Percentiles rank a stretch among this genome's conserved stretches.
Evolutionary conservation across 2,797 vertebrate species (phyloP).

Genomic region (Eospalax fontanierii): DNA sequence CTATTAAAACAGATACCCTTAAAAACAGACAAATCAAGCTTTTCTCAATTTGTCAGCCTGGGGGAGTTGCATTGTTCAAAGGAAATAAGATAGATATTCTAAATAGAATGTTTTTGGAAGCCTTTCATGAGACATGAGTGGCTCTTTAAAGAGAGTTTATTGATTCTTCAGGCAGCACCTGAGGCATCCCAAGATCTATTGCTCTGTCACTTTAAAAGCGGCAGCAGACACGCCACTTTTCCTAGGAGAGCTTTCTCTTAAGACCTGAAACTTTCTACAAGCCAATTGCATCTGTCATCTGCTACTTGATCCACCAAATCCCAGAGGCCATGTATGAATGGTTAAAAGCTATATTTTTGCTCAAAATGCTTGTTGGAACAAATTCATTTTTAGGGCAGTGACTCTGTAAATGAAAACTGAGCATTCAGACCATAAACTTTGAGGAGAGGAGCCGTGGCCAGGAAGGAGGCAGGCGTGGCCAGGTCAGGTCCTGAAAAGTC

Average conservation of each 20-base stretch:
- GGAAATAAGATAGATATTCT: conserved; percentile 82
- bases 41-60: conserved; percentile 78
- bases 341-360: conserved; percentile 77
- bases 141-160: conserved; percentile 82
- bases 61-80: conserved; percentile 73
- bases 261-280: conserved; percentile 77
- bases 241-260: conserved; percentile 82
- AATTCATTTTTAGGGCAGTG: conserved; percentile 76
- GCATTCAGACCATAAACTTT: conserved; percentile 42
- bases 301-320: conserved; percentile 79
- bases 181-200: conserved; percentile 81
- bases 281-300: conserved; percentile 83
- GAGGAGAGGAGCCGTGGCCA: neutral
- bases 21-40: conserved; percentile 78
- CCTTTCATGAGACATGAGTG: conserved; percentile 82
- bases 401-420: conserved; percentile 72
- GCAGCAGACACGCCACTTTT: conserved; percentile 64
- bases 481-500: neutral
- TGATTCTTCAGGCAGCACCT: conserved; percentile 81
- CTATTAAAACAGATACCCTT: conserved; percentile 69
- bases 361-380: conserved; percentile 78
- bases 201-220: conserved; percentile 79
- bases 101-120: conserved; percentile 82
- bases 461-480: neutral
- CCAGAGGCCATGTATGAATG: conserved; percentile 64